Evolutionary conservation across 2,797 vertebrate genomes (phyloP).

Genomic region (Lemur catta): DNA sequence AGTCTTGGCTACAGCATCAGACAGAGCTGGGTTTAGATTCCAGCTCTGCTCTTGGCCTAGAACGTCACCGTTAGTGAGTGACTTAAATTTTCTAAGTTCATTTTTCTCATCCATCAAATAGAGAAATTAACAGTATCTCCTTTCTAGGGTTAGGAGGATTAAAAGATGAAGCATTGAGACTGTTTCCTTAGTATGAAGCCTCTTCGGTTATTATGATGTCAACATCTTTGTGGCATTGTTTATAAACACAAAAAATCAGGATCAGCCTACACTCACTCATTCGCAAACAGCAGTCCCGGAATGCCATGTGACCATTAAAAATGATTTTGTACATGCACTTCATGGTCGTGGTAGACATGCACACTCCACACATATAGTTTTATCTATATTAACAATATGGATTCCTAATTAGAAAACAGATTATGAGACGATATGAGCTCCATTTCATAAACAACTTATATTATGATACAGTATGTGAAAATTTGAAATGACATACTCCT

Average conservation of each 20-base stretch:
- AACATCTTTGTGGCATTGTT: background rate
- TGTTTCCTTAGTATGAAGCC: background rate
- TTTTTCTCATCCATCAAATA: background rate
- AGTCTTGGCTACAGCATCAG: background rate
- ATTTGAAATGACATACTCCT: background rate
- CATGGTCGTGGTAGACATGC: background rate
- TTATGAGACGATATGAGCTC: background rate
- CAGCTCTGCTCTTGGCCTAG: background rate
- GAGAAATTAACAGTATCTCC: background rate
- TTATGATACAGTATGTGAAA: background rate
- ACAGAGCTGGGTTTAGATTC: background rate
- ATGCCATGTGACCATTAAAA: background rate
- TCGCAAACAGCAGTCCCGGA: background rate
- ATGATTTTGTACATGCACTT: rapidly evolving
- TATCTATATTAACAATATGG: too few relatives aligned
- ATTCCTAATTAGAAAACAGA: background rate
- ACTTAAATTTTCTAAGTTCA: background rate
- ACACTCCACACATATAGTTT: background rate
- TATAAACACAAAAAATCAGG: background rate
- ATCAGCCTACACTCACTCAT: background rate
- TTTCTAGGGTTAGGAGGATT: background rate
- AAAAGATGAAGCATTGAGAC: background rate
- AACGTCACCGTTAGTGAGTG: background rate
- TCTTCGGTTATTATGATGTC: background rate
- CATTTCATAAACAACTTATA: background rate